Percentiles rank a stretch among this genome's conserved stretches.
phyloP scores from a whole-genome alignment of 2,797 vertebrate species.

The Acanthopagrus latus region DNA sequence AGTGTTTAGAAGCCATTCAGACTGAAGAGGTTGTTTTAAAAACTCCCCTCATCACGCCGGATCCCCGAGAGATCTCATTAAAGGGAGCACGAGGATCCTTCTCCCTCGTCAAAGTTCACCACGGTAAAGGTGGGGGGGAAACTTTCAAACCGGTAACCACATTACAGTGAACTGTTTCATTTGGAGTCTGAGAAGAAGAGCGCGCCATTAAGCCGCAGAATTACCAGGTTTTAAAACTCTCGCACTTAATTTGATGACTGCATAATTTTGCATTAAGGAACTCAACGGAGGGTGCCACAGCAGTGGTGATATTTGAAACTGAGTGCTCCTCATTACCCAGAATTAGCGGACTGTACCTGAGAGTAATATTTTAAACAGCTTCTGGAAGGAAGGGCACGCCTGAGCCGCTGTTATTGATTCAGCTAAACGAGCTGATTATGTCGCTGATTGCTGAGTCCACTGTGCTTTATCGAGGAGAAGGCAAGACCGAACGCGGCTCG shows the following conservation, averaged over 20 bases:
- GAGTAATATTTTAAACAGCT: conserved; percentile 59
- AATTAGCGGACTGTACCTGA: conserved; percentile 52
- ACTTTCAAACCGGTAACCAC: conserved; percentile 53
- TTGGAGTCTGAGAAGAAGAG: conserved; percentile 38
- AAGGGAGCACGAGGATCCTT: conserved; percentile 13
- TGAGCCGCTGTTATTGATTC: conserved; percentile 64
- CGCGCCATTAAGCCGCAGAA: conserved; percentile 63
- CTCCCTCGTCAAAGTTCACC: conserved; percentile 23
- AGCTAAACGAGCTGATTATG: conserved; percentile 74
- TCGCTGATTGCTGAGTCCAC: conserved; percentile 37
- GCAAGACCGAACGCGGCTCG: conserved; percentile 26
- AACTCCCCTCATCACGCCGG: not conserved
- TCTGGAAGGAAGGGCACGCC: conserved; percentile 58
- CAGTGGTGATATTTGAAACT: conserved; percentile 56
- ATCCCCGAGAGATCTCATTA: conserved; percentile 28
- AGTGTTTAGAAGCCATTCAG: not conserved
- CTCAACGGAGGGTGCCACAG: conserved; percentile 43
- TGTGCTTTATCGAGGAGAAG: conserved; percentile 35
- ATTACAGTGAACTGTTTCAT: conserved; percentile 58
- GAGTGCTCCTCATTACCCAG: conserved; percentile 57
- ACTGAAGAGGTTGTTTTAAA: conserved; percentile 10
- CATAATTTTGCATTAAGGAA: conserved; percentile 68
- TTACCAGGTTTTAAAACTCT: conserved; percentile 59
- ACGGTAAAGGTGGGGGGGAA: conserved; percentile 28
- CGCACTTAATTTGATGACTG: conserved; percentile 69